Conservation (phyloP, 1,140 invertebrate species). For the Heterodera schachtii region DNA sequence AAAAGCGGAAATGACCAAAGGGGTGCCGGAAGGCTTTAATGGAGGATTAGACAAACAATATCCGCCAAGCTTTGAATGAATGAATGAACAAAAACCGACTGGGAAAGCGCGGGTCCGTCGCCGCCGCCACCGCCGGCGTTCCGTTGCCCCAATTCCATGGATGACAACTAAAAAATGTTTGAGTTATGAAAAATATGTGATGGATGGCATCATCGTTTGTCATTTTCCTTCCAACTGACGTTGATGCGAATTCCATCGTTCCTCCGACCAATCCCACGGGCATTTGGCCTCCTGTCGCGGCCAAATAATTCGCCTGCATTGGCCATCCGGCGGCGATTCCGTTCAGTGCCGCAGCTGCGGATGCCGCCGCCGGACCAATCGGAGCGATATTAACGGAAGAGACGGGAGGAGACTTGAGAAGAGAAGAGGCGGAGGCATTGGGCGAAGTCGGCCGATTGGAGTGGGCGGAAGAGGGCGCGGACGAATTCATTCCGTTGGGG, state of each 20-base stretch:
- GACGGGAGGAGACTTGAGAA: not conserved
- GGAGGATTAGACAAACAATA: constrained; percentile 14
- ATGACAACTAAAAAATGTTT: not conserved
- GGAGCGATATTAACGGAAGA: not conserved
- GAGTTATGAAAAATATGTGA: too few species aligned
- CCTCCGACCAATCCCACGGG: not conserved
- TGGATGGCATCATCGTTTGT: too few species aligned
- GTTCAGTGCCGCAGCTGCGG: not conserved
- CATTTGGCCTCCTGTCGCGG: not conserved
- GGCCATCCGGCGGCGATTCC: constrained; percentile 15
- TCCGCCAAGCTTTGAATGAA: not conserved
- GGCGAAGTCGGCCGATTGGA: not conserved
- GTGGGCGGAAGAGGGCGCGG: not conserved
- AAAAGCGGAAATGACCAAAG: not conserved
- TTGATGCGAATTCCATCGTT: not conserved
- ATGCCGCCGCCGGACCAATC: not conserved
- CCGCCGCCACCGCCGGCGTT: not conserved
- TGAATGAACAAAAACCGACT: not conserved
- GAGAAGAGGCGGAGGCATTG: not conserved
- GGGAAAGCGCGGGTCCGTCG: constrained; percentile 4
- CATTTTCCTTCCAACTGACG: not conserved
- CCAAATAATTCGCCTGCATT: not conserved
- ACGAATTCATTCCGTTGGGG: not conserved
- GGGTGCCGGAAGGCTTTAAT: not conserved
- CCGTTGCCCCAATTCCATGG: not conserved